Base-by-base conservation (phyloP, 1,140 invertebrate genomes). In the Leptonema lineaticorne region DNA sequence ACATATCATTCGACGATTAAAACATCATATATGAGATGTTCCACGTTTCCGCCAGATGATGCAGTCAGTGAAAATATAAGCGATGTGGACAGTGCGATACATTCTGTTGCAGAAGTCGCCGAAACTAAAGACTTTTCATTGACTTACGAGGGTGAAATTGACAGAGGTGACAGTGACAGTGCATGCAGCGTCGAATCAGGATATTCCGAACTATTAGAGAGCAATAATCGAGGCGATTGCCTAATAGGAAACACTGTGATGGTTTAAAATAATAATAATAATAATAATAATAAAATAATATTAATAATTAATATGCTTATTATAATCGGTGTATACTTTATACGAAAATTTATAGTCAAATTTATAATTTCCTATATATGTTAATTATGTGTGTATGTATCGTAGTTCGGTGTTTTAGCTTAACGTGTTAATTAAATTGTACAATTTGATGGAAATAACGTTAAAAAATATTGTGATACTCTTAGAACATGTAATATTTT, bases 101-200 rank as follows among this genome's bases (percentile, higher is more conserved):
- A 69, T 20, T 56, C 56, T 1, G 50, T 18, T 7, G 18, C 22
- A 26, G n/a, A 29, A 7, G 64, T 63, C 22, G 16, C 16, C 11
- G 16, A 63, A 29, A 29, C 8, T 8, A 16, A 78, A 78, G 63
- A 78, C 76, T 71, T 73, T 80, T 27, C 77, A 74, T 57, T 78
- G 74, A 28, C 79, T 75, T 71, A 77, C 72, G 78, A 82, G 37
- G 78, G 73, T 0, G 79, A 79, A 62, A 80, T 78, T 6, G 79
- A 76, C 50, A 78, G 79, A 71, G 82, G 81, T 22, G 83, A 85
- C 67, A 84, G 82, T 67, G 82, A 80, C 68, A 84, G 84, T 76
- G 83, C 84, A 6, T 85, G 83, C 74, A 84, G 82, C 69, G 83
- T 85, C 58, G 84, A 85, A 73, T 84, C 83, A 16, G 84, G 84